These are phyloP conservation scores for Myotis pilosus DNA, from an alignment of 2,797 vertebrate species.

Conservation along the genomic window DNA sequence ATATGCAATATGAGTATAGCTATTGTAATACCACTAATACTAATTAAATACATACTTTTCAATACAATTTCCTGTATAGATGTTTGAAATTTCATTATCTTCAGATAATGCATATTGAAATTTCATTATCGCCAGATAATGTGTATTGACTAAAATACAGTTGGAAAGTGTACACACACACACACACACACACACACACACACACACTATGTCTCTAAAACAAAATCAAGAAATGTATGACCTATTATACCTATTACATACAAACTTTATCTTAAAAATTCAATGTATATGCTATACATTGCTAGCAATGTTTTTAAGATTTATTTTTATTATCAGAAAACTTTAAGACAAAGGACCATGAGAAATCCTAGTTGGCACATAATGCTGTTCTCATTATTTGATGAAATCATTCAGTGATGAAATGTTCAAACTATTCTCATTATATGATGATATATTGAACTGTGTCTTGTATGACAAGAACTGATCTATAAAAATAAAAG, in stretches of 20 bases:
- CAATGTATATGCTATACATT: slow-evolving; percentile 3
- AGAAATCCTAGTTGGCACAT: slow-evolving; percentile 36
- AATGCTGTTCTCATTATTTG: neutral
- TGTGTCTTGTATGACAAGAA: slow-evolving; percentile 28
- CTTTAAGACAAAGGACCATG: slow-evolving; percentile 50
- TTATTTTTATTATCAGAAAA: slow-evolving; percentile 50
- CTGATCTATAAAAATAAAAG: neutral
- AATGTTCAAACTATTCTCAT: neutral
- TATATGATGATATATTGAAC: slow-evolving; percentile 57
- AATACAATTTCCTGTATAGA: neutral
- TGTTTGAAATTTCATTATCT: neutral
- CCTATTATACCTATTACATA: neutral
- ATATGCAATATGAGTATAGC: neutral
- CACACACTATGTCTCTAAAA: neutral
- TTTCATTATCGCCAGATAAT: neutral
- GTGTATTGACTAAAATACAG: neutral
- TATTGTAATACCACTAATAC: neutral
- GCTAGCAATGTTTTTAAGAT: neutral
- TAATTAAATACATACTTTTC: neutral
- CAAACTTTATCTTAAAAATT: neutral
- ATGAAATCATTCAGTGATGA: neutral
- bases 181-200: neutral
- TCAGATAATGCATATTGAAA: neutral
- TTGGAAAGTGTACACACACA: neutral
- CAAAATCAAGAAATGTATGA: neutral